Percentiles rank a stretch among this genome's conserved stretches.
Conservation (phyloP, 1,140 invertebrate species). For the Scaptomyza pallida region DNA sequence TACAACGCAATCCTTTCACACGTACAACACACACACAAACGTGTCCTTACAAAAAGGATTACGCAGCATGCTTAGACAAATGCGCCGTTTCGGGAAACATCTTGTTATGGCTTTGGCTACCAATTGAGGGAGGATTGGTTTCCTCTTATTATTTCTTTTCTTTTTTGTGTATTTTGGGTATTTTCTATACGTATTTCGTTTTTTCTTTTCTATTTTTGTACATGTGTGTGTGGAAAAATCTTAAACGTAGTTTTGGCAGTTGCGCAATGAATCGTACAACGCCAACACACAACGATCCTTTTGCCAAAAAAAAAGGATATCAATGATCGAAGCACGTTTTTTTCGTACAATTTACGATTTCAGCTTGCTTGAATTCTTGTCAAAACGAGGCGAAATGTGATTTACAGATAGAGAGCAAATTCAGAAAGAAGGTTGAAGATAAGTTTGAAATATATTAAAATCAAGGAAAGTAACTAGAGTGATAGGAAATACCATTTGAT, state of each 20-base stretch:
- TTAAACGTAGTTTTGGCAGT: slow-evolving; percentile 70
- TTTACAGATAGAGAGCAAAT: not conserved
- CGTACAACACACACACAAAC: slow-evolving; percentile 52
- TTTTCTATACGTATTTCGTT: slow-evolving; percentile 58
- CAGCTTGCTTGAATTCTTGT: slow-evolving; percentile 54
- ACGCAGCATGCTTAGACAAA: slow-evolving; percentile 78
- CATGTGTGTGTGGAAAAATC: slow-evolving; percentile 61
- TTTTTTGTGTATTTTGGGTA: too few species aligned
- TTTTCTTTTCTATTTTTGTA: slow-evolving; percentile 37
- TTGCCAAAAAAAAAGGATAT: slow-evolving; percentile 54
- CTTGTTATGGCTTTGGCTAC: slow-evolving; percentile 64
- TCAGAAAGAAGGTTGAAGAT: not conserved
- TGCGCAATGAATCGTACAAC: slow-evolving; percentile 72
- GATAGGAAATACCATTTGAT: too few species aligned
- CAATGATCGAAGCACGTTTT: slow-evolving; percentile 60
- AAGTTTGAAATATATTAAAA: too few species aligned
- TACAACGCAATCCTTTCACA: slow-evolving; percentile 71
- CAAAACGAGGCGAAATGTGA: slow-evolving; percentile 3
- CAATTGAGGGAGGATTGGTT: slow-evolving; percentile 76
- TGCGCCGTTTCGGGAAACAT: slow-evolving; percentile 52
- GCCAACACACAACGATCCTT: slow-evolving; percentile 65
- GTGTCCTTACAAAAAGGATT: slow-evolving; percentile 81
- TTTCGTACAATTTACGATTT: slow-evolving; percentile 7
- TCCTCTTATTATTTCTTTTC: slow-evolving; percentile 49
- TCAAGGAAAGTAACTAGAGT: too few species aligned